These are phyloP conservation scores for Scaptomyza parva DNA, from an alignment of 2,888 invertebrate genomes.

Conservation along the genomic window DNA sequence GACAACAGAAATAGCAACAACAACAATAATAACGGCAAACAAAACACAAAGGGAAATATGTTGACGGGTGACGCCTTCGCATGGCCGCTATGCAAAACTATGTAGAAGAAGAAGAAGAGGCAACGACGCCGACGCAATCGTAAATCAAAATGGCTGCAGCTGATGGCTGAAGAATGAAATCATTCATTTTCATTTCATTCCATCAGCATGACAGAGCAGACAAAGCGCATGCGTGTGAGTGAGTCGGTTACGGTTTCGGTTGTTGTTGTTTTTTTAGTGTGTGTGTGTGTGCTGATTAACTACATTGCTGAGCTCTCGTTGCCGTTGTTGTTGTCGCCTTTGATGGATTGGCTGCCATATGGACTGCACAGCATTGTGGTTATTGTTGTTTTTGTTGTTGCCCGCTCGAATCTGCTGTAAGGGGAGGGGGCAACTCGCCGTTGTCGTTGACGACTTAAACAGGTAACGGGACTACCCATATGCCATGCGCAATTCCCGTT, in stretches of 20 bases:
- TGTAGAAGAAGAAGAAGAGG: constrained; percentile 22
- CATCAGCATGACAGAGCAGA: constrained; percentile 20
- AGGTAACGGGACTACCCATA: constrained; percentile 75
- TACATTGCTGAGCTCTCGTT: constrained; percentile 58
- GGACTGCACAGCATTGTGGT: constrained; percentile 26
- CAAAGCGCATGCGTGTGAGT: constrained; percentile 74
- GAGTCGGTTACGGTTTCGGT: constrained; percentile 30
- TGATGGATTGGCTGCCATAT: constrained; percentile 58
- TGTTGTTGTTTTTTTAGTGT: constrained; percentile 33
- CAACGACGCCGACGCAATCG: constrained; percentile 66
- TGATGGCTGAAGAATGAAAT: constrained; percentile 80
- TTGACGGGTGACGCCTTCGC: constrained; percentile 73
- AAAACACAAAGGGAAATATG: constrained; percentile 45
- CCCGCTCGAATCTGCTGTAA: constrained; percentile 27
- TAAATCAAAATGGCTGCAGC: constrained; percentile 85
- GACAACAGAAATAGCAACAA: constrained; percentile 46
- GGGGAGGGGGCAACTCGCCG: constrained; percentile 13
- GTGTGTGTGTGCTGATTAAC: constrained; percentile 51
- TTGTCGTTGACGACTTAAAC: constrained; percentile 73
- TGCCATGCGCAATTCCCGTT: constrained; percentile 68
- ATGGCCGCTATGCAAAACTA: constrained; percentile 64
- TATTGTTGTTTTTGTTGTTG: constrained; percentile 29
- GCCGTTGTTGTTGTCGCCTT: constrained; percentile 35
- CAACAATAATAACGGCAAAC: constrained; percentile 16
- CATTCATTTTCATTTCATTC: constrained; percentile 68